phyloP scores from a whole-genome alignment of 1,140 invertebrate genomes.

The Steinernema feltiae region DNA sequence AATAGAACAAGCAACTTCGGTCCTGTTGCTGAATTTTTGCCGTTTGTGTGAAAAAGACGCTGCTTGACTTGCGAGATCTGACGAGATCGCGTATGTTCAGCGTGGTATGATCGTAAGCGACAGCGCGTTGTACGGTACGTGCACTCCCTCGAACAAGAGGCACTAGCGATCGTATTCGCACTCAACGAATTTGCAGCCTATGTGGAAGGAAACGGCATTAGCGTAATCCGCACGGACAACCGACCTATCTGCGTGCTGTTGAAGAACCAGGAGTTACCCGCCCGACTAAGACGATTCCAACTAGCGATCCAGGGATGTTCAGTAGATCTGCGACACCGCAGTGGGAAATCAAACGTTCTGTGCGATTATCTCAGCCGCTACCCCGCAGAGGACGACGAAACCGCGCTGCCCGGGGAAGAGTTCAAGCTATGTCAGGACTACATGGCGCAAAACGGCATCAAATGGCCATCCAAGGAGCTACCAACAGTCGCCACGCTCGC shows the following conservation, averaged over 20 bases:
- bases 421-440: background rate
- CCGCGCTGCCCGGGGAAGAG: background rate
- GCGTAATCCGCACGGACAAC: background rate
- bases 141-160: background rate
- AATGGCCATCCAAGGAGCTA: background rate
- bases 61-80: no score
- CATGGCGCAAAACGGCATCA: background rate
- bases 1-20: no score
- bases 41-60: no score
- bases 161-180: background rate
- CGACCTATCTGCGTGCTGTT: background rate
- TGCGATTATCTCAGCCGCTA: background rate
- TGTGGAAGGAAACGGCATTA: background rate
- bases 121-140: no score
- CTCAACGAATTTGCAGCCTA: background rate
- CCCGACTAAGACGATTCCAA: background rate
- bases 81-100: no score
- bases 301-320: background rate
- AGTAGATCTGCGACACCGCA: background rate
- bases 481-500: background rate
- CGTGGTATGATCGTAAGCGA: no score
- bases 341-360: background rate
- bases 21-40: no score
- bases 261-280: background rate
- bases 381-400: background rate